These are phyloP conservation scores for Eptesicus fuscus DNA, from an alignment of 2,113 vertebrate species.

Conservation along the genomic window DNA sequence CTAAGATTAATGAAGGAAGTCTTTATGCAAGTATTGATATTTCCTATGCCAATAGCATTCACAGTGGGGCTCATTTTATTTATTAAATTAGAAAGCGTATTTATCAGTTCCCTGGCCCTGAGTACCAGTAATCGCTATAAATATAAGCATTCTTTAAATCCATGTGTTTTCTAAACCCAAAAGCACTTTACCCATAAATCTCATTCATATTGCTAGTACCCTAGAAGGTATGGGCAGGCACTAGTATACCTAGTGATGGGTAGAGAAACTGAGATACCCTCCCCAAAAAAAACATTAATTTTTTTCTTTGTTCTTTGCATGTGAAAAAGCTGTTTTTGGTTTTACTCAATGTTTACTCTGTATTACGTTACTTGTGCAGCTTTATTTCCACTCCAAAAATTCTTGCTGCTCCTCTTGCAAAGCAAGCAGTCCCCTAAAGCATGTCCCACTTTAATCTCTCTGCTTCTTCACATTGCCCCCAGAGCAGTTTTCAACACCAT, in stretches of 20 bases:
- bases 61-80: background rate
- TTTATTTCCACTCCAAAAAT: slow-evolving; percentile 5
- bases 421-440: background rate
- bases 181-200: background rate
- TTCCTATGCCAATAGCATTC: background rate
- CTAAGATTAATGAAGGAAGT: background rate
- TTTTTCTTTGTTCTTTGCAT: background rate
- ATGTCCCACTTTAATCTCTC: background rate
- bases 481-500: background rate
- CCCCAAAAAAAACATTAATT: background rate
- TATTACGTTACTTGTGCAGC: background rate
- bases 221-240: background rate
- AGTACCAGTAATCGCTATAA: background rate
- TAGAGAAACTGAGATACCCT: background rate
- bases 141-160: background rate
- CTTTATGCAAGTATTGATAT: background rate
- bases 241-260: background rate
- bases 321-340: background rate
- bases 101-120: background rate
- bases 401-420: background rate
- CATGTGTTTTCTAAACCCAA: background rate
- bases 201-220: background rate
- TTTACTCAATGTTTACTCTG: slow-evolving; percentile 21
- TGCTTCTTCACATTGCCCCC: background rate
- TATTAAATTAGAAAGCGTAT: slow-evolving; percentile 18